Base-by-base conservation (phyloP, 2,113 vertebrate species). In the Clarias gariepinus region DNA sequence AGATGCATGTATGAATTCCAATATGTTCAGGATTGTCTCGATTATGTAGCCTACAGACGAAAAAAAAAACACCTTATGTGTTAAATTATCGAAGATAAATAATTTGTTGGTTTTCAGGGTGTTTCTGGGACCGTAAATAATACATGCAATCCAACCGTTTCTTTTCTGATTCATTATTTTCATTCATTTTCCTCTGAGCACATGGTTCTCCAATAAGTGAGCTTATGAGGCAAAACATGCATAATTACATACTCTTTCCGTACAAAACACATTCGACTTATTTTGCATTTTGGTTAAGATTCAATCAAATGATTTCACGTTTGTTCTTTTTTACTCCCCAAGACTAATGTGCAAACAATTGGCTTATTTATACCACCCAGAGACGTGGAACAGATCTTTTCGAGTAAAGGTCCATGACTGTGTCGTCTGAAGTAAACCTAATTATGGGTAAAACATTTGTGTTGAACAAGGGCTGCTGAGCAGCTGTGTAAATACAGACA, bases 401-500 rank as follows among this genome's bases (percentile, higher is more conserved):
- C 63, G 47, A 86, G 71, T 87, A 83, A 83, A 85, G 28, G 71
- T 79, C 30, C 53, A 9, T 66, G 2, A 69, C 76, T 82, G 58
- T 87, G 52, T 69, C 58, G 82, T 80, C 53, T 86, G 81, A 68
- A 85, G 66, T 83, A 87, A 87, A 90, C 77, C 84, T 86, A 83
- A 87, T 89, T 90, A 87, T 66, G 80, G 87, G 73, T 73, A 76
- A 88, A 89, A 77, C 86, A 83, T 85, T 89, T 89, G 86, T 82
- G 86, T 87, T 84, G 81, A 86, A 76, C 61, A 82, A 79, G 86
- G 77, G 86, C 52, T 61, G 74, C 53, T 30, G 69, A 88, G 82
- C 88, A 88, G 90, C 88, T 91, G 89, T 87, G 90, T 86, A 91
- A 89, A 90, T 84, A 90, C 25, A 77, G 88, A 89, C 88, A 89